phyloP scores from a whole-genome alignment of 2,797 vertebrate genomes.

The Eleutherodactylus coqui region DNA sequence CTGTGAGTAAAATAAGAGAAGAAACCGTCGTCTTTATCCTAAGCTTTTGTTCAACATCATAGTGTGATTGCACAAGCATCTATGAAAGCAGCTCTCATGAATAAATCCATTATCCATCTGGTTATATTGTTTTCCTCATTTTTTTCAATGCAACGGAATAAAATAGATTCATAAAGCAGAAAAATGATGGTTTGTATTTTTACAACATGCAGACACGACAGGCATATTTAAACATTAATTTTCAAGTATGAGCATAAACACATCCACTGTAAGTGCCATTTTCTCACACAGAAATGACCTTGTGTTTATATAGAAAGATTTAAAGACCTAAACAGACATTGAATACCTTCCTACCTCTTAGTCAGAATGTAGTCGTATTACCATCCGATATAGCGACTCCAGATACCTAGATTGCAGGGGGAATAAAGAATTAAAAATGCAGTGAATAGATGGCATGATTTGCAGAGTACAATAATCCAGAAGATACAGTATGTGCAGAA shows the following conservation, averaged over 20 bases:
- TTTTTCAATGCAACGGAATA: slow-evolving; percentile 52
- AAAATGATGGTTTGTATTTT: slow-evolving; percentile 58
- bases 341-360: slow-evolving; percentile 25
- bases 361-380: background rate
- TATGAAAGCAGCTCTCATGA: slow-evolving; percentile 59
- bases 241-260: slow-evolving; percentile 53
- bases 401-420: background rate
- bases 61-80: slow-evolving; percentile 59
- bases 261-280: slow-evolving; percentile 38
- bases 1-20: slow-evolving; percentile 39
- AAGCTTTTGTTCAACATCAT: slow-evolving; percentile 56
- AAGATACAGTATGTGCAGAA: slow-evolving; percentile 1
- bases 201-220: slow-evolving; percentile 57
- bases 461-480: background rate
- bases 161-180: slow-evolving; percentile 61
- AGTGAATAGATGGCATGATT: slow-evolving; percentile 4
- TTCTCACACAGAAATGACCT: slow-evolving; percentile 48
- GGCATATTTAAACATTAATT: slow-evolving; percentile 61
- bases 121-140: slow-evolving; percentile 60
- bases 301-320: slow-evolving; percentile 28
- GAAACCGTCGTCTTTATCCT: slow-evolving; percentile 40
- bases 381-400: background rate
- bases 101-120: slow-evolving; percentile 65
- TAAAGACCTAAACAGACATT: slow-evolving; percentile 20
- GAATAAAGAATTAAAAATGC: background rate